These are phyloP conservation scores for Haliclona indistincta DNA, from an alignment of 37 sponge, comb jelly and placozoan species.

Conservation along the genomic window DNA sequence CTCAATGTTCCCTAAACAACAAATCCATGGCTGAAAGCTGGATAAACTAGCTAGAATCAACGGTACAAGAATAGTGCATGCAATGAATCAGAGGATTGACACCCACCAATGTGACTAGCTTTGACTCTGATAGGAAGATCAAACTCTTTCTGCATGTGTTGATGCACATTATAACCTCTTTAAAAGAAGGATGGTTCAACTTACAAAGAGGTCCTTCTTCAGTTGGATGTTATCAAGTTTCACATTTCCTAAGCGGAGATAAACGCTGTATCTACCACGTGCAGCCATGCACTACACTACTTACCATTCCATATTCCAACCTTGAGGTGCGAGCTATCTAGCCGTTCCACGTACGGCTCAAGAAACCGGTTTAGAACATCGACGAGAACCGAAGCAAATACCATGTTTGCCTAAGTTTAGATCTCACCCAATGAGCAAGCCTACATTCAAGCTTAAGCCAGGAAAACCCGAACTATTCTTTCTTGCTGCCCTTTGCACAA, in stretches of 20 bases:
- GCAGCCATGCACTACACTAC: too few relatives aligned
- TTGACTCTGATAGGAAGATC: conserved; percentile 66
- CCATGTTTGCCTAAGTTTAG: too few relatives aligned
- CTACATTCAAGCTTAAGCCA: too few relatives aligned
- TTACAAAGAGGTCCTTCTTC: conserved; percentile 84
- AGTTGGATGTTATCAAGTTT: conserved; percentile 75
- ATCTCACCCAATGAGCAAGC: too few relatives aligned
- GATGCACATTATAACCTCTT: too few relatives aligned
- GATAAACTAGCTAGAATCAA: background rate
- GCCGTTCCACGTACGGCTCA: conserved; percentile 83
- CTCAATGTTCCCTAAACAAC: conserved; percentile 66
- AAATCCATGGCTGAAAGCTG: background rate
- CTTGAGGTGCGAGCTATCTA: conserved; percentile 84
- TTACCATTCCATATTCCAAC: conserved; percentile 86
- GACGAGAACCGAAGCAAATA: conserved; percentile 80
- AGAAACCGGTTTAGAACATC: conserved; percentile 83
- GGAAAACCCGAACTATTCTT: too few relatives aligned
- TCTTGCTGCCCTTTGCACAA: too few relatives aligned
- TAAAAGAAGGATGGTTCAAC: too few relatives aligned
- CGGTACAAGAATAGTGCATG: background rate
- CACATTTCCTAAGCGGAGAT: conserved; percentile 81
- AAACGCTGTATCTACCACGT: too few relatives aligned
- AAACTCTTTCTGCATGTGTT: conserved; percentile 45
- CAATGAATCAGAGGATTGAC: background rate
- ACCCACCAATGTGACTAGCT: conserved; percentile 64